Conservation (phyloP, 1,140 invertebrate genomes). For the Globodera ellingtonae region DNA sequence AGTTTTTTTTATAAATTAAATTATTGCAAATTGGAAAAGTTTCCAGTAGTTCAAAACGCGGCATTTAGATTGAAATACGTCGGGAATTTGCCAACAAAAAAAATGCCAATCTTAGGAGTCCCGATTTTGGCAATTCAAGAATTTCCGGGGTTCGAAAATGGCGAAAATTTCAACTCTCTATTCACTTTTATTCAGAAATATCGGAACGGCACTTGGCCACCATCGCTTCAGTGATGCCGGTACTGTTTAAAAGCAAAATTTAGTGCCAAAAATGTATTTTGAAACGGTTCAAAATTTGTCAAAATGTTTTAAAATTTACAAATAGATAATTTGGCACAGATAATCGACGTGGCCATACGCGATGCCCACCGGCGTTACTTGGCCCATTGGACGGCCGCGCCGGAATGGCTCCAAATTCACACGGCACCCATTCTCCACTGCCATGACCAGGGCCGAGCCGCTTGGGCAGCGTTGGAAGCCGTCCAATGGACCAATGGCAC, state of each 20-base stretch:
- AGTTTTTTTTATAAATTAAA: no score
- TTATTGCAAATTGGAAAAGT: no score
- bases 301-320: no score
- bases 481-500: conserved; percentile 55
- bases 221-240: conserved; percentile 41
- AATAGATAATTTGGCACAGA: not conserved
- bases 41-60: no score
- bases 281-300: no score
- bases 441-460: conserved; percentile 52
- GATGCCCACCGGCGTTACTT: conserved; percentile 40
- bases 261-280: no score
- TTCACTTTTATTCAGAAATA: conserved; percentile 19
- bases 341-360: conserved; percentile 45
- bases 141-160: no score
- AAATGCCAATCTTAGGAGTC: no score
- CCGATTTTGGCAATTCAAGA: no score
- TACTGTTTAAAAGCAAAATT: conserved; percentile 9
- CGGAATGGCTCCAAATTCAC: conserved; percentile 49
- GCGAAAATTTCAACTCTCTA: not conserved
- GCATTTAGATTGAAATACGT: no score
- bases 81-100: no score
- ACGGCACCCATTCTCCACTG: conserved; percentile 47
- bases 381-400: conserved; percentile 26
- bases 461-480: conserved; percentile 57
- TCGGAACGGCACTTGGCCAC: conserved; percentile 43